A percentile compares a stretch with the other conserved stretches of the same genome.
These are phyloP conservation scores for Tangachromis dhanisi DNA, from an alignment of 2,113 vertebrate genomes.

Conservation along the genomic window DNA sequence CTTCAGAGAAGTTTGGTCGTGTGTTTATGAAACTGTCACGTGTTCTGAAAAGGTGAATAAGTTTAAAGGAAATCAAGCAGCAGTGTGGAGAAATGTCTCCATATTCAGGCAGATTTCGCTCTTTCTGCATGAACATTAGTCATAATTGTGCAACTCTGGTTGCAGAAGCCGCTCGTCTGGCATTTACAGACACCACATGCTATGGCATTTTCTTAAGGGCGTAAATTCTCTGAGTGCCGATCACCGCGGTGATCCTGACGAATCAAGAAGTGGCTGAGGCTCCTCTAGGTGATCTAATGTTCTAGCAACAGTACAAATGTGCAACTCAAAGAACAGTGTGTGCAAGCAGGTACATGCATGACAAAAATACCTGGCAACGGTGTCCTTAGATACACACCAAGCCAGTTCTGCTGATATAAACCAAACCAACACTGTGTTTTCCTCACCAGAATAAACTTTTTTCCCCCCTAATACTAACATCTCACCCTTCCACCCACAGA, in stretches of 20 bases:
- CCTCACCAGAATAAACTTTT: rapidly evolving
- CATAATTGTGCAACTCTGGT: neutral
- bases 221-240: neutral
- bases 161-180: neutral
- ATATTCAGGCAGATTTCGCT: neutral
- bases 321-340: neutral
- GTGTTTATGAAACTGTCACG: neutral
- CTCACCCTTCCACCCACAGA: neutral
- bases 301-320: neutral
- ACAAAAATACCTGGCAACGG: neutral
- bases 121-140: neutral
- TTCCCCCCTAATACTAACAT: neutral
- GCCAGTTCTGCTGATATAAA: neutral
- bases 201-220: neutral
- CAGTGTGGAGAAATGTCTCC: neutral
- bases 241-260: neutral
- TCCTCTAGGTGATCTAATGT: neutral
- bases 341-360: conserved; percentile 27
- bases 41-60: neutral
- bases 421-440: rapidly evolving
- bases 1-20: neutral
- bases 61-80: neutral
- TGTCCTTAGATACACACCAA: neutral
- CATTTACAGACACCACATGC: neutral
- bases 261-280: neutral